A percentile compares a stretch with the other conserved stretches of the same genome.
Evolutionary conservation across 2,113 vertebrate species (phyloP).

Genomic region (Nipponia nippon): DNA sequence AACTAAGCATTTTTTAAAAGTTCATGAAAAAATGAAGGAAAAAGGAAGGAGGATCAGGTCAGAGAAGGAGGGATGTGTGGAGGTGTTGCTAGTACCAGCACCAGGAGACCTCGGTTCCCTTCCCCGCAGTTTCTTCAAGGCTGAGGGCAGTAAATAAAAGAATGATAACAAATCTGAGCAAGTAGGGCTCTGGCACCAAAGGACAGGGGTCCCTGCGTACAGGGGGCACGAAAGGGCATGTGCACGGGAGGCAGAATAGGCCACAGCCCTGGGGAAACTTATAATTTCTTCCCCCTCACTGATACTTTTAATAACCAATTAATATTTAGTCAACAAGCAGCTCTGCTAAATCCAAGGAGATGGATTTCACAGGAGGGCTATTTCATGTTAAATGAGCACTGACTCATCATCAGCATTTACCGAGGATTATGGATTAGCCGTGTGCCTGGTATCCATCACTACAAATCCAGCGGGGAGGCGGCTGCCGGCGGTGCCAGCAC

Average conservation of each 20-base stretch:
- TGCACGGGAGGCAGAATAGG: background rate
- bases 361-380: constrained; percentile 50
- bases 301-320: constrained; percentile 44
- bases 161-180: background rate
- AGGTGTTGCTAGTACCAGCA: accelerated
- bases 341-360: constrained; percentile 20
- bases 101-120: background rate
- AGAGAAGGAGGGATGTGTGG: background rate
- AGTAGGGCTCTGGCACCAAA: background rate
- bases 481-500: background rate
- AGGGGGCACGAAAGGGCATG: accelerated
- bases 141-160: background rate
- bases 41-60: background rate
- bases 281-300: background rate
- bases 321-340: constrained; percentile 55
- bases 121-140: background rate
- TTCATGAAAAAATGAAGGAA: background rate
- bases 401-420: constrained; percentile 62
- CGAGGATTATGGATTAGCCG: constrained; percentile 61
- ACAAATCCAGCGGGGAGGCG: background rate
- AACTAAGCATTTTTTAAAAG: background rate
- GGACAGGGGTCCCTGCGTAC: accelerated
- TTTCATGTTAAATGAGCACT: constrained; percentile 58
- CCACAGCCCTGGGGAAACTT: background rate
- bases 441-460: constrained; percentile 9